phyloP scores from a whole-genome alignment of 2,888 invertebrate species.

The Leptura quadrifasciata region DNA sequence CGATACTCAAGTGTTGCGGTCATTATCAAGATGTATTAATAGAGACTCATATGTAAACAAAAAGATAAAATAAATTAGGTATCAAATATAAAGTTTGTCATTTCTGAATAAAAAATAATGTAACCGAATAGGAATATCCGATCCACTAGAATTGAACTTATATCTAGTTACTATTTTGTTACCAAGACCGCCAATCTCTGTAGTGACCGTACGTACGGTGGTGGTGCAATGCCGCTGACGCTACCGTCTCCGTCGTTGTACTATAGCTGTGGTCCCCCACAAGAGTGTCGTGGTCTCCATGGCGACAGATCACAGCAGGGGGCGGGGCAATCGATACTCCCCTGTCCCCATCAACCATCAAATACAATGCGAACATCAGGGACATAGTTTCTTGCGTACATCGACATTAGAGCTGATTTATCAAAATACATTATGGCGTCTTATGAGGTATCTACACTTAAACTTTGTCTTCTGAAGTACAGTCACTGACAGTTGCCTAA shows the following conservation, averaged over 20 bases:
- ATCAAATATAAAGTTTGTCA: too few relatives aligned
- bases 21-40: too few relatives aligned
- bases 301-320: conserved; percentile 76
- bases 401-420: conserved; percentile 1
- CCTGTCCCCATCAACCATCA: conserved; percentile 79
- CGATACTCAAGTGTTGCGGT: too few relatives aligned
- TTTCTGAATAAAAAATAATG: too few relatives aligned
- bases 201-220: not conserved
- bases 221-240: conserved; percentile 22
- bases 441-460: not conserved
- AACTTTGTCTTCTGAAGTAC: too few relatives aligned
- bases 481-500: too few relatives aligned
- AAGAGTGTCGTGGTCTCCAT: conserved; percentile 75
- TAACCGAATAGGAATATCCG: not conserved
- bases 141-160: not conserved
- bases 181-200: not conserved
- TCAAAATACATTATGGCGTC: not conserved
- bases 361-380: conserved; percentile 71
- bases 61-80: too few relatives aligned
- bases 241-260: conserved; percentile 53
- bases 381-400: conserved; percentile 21
- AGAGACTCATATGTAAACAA: too few relatives aligned
- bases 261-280: conserved; percentile 71
- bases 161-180: not conserved
- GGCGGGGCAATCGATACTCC: conserved; percentile 84